Evolutionary conservation across 2,797 vertebrate genomes (phyloP), one percentile per base, ranked within the genome.

Genomic region (Catostomus latipinnis): DNA sequence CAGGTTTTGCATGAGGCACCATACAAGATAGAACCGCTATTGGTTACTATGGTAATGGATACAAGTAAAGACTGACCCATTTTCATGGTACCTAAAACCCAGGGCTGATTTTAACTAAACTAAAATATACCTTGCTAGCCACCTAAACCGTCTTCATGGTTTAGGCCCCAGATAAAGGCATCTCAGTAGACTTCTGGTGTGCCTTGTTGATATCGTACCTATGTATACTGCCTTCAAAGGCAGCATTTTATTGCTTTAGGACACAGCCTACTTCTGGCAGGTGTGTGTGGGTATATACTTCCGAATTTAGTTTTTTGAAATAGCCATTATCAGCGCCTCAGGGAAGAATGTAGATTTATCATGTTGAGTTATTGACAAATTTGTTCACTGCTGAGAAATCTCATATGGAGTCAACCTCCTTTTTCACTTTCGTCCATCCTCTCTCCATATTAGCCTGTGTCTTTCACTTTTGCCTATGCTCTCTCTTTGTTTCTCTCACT

Each of bases 311-410:
- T 49, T 72, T 48, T 69, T 71, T 71, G 6, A 81, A 81, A 56
- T 58, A 22, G 45, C 73, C 67, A 73, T 85, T 76, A 69, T 78
- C 56, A 61, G 68, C 43, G 14, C 72, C 46, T 76, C 63, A 53
- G 77, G 60, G 61, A 79, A 72, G 77, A 79, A 65, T 79, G 45
- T 63, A 48, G 54, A 60, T 58, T 80, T 66, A 72, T 81, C 76
- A 75, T 81, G 79, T 76, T 76, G 79, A 78, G 76, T 71, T 86
- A 86, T 84, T 78, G 85, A 86, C 77, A 78, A 8, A 68, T 81
- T 82, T 82, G 48, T 60, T 80, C 67, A 75, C 80, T 72, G 68
- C 82, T 84, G 82, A 53, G 82, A 82, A 80, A 74, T 65, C 66
- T 81, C 74, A 76, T 58, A 58, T 76, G 52, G 66, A 81, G 82